Percentiles rank a stretch among this genome's conserved stretches.
phyloP scores from a whole-genome alignment of 2,888 invertebrate species.

The Arrhopalites spinosus region DNA sequence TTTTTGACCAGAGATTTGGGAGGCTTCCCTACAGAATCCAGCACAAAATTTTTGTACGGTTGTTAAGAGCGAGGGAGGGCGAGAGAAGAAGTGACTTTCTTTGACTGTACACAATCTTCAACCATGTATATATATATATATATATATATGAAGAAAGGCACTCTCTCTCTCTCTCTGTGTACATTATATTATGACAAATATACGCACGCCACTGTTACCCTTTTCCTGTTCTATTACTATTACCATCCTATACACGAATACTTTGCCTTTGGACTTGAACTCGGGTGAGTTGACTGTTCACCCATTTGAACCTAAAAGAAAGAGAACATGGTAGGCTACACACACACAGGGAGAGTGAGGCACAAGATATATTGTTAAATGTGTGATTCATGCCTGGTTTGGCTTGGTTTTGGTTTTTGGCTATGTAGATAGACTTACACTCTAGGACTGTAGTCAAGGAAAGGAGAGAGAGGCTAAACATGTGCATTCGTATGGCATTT shows the following conservation, averaged over 20 bases:
- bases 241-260: not conserved
- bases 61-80: not conserved
- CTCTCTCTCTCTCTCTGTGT: too few relatives aligned
- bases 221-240: too few relatives aligned
- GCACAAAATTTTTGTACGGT: too few relatives aligned
- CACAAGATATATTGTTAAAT: not conserved
- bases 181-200: too few relatives aligned
- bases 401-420: not conserved
- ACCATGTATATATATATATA: not conserved
- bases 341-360: not conserved
- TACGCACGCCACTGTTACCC: too few relatives aligned
- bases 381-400: conserved; percentile 13
- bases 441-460: too few relatives aligned
- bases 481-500: too few relatives aligned
- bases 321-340: not conserved
- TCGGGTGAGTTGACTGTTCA: not conserved
- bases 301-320: not conserved
- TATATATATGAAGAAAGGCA: not conserved
- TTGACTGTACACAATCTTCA: not conserved
- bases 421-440: not conserved
- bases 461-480: too few relatives aligned
- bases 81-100: not conserved
- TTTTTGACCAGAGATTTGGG: too few relatives aligned
- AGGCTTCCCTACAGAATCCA: too few relatives aligned
- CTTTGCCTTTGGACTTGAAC: not conserved